phyloP scores from a whole-genome alignment of 2,888 invertebrate species.

The Yponomeuta malinellus region DNA sequence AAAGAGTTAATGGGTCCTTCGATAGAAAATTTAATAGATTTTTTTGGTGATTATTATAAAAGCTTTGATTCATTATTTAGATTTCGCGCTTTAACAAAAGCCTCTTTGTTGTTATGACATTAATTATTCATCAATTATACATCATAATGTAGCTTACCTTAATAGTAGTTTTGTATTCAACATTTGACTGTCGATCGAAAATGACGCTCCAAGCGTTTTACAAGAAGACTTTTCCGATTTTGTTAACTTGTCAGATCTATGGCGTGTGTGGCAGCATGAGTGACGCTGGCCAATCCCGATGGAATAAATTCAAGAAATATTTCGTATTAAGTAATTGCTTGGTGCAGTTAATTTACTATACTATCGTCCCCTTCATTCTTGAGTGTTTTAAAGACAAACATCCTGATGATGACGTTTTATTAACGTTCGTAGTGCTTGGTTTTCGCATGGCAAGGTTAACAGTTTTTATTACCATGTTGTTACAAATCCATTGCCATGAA shows the following conservation, averaged over 20 bases:
- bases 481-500: background rate
- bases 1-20: too few species aligned
- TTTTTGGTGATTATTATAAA: too few species aligned
- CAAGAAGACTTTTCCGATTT: background rate
- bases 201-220: conserved; percentile 4
- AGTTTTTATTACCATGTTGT: background rate
- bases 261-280: background rate
- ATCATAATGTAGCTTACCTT: too few species aligned
- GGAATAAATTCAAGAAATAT: background rate
- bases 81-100: too few species aligned
- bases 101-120: too few species aligned
- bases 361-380: background rate
- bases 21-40: too few species aligned
- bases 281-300: background rate
- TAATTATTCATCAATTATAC: too few species aligned
- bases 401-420: too few species aligned
- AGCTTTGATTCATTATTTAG: too few species aligned
- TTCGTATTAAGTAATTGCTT: background rate
- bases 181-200: background rate
- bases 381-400: too few species aligned
- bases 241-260: background rate
- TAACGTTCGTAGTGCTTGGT: too few species aligned
- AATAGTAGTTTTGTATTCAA: background rate
- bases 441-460: background rate
- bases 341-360: background rate